Percentiles rank a stretch among this genome's conserved stretches.
Conservation (phyloP, 2,797 vertebrate species). For the Amphiprion clarkii region DNA sequence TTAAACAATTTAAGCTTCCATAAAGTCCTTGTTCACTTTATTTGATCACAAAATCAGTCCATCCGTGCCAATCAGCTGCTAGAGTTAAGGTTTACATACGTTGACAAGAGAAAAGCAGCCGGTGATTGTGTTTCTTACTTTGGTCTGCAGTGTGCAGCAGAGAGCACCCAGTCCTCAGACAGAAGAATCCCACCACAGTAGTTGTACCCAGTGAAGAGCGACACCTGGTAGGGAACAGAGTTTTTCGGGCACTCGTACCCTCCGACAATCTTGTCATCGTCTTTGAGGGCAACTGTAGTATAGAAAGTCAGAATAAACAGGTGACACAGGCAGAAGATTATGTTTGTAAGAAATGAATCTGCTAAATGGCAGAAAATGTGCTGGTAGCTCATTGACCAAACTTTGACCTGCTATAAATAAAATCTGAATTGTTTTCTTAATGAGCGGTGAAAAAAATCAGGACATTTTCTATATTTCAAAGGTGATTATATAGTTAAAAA, state of each 20-base stretch:
- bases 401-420: too few relatives aligned
- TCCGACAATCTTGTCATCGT: conserved; percentile 86
- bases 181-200: conserved; percentile 87
- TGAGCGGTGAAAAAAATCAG: too few relatives aligned
- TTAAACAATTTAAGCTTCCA: neutral
- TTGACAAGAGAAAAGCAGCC: neutral
- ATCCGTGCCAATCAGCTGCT: neutral
- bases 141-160: conserved; percentile 87
- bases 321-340: neutral
- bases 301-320: neutral
- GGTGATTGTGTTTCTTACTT: conserved; percentile 68
- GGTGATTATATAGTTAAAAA: too few relatives aligned
- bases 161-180: conserved; percentile 85
- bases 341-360: neutral
- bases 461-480: too few relatives aligned
- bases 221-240: conserved; percentile 86
- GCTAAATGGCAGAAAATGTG: too few relatives aligned
- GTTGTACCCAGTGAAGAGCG: conserved; percentile 86
- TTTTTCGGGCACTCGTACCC: conserved; percentile 84
- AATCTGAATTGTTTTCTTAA: too few relatives aligned
- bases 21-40: neutral
- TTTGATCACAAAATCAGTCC: neutral
- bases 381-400: too few relatives aligned
- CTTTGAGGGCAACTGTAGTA: conserved; percentile 69
- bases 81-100: neutral